A percentile compares a stretch with the other conserved stretches of the same genome.
Evolutionary conservation across 2,797 vertebrate genomes (phyloP).

Genomic region (Silurus aristotelis): DNA sequence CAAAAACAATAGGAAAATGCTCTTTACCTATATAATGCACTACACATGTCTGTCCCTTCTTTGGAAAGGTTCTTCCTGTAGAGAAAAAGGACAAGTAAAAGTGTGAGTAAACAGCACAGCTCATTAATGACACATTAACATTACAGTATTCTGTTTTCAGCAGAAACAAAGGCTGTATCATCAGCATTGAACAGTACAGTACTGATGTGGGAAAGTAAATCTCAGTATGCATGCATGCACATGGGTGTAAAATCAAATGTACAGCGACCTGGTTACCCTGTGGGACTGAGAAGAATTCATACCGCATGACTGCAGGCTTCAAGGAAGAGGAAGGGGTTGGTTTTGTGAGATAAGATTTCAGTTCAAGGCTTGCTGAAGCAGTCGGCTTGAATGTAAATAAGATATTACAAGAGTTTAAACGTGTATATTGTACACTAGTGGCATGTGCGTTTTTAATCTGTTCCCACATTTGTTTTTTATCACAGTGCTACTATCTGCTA

Average conservation of each 20-base stretch:
- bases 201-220: background rate
- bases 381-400: background rate
- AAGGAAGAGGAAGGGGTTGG: background rate
- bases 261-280: slow-evolving; percentile 35
- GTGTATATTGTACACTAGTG: background rate
- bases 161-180: background rate
- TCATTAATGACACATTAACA: background rate
- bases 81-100: slow-evolving; percentile 41
- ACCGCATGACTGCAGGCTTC: slow-evolving; percentile 42
- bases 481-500: background rate
- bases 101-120: background rate
- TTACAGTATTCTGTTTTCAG: background rate
- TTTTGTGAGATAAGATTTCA: slow-evolving; percentile 48
- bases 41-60: slow-evolving; percentile 97
- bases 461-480: background rate
- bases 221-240: background rate
- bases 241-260: slow-evolving; percentile 7
- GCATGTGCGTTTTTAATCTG: background rate
- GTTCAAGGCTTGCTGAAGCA: background rate
- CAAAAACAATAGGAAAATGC: slow-evolving; percentile 20
- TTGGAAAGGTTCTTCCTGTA: slow-evolving; percentile 97
- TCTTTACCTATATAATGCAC: slow-evolving; percentile 98
- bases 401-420: background rate
- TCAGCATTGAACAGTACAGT: background rate
- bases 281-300: slow-evolving; percentile 40